These are phyloP conservation scores for Hymenopus coronatus DNA, from an alignment of 2,888 invertebrate species.

Conservation along the genomic window DNA sequence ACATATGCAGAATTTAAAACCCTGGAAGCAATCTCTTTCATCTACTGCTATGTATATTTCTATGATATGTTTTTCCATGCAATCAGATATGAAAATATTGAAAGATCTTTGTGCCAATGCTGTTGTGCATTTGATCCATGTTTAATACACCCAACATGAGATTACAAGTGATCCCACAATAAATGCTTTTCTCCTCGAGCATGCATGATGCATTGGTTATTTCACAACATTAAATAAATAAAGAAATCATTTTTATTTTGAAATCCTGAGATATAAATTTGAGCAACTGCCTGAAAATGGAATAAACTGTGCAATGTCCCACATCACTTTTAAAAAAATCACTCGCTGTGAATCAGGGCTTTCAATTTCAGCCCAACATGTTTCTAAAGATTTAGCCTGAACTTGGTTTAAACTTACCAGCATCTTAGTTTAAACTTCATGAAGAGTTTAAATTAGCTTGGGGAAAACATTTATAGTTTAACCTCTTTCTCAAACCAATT, in stretches of 20 bases:
- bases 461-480: no score
- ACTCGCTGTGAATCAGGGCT: no score
- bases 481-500: no score
- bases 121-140: neutral
- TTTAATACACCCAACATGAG: neutral
- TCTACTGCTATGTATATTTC: no score
- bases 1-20: no score
- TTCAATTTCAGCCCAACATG: no score
- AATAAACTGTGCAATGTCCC: neutral
- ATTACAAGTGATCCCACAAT: neutral
- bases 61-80: neutral
- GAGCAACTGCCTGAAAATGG: neutral
- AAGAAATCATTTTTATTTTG: neutral
- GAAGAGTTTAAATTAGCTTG: no score
- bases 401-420: no score
- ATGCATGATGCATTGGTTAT: neutral
- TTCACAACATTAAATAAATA: neutral
- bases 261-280: neutral
- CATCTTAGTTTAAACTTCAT: no score
- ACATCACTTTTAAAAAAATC: neutral
- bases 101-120: neutral
- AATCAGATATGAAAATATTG: neutral
- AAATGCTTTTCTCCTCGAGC: neutral
- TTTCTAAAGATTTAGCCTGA: no score
- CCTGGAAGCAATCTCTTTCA: neutral